These are phyloP conservation scores for Ericerus pela DNA, from an alignment of 1,140 invertebrate genomes.

Conservation along the genomic window DNA sequence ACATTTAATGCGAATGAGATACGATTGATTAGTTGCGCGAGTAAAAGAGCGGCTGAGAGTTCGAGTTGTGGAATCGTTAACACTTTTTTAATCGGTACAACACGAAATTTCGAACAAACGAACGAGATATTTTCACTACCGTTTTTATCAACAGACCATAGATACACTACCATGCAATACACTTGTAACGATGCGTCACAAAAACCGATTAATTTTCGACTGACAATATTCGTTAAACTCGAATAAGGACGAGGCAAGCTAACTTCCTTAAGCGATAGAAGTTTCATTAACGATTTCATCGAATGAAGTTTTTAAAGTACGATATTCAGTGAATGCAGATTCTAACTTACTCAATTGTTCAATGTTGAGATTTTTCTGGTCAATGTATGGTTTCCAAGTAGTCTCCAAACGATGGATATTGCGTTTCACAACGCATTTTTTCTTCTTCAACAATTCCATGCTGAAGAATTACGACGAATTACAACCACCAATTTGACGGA, in stretches of 20 bases:
- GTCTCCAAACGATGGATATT: no score
- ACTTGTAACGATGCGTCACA: constrained; percentile 14
- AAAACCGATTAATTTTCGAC: constrained; percentile 11
- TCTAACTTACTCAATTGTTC: no score
- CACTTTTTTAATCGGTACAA: constrained; percentile 27
- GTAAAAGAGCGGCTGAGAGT: constrained; percentile 28
- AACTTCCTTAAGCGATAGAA: not conserved
- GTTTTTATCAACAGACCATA: not conserved
- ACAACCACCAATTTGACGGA: no score
- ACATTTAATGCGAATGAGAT: constrained; percentile 10
- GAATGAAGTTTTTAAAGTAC: no score
- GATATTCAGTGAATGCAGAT: no score
- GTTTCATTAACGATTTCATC: no score
- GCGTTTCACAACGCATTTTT: no score
- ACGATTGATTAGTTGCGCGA: constrained; percentile 17
- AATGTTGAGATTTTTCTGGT: no score
- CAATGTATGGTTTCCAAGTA: no score
- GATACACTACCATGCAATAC: constrained; percentile 15
- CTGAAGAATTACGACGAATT: no score
- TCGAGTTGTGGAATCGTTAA: constrained; percentile 31
- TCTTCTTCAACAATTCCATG: no score
- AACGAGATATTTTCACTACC: constrained; percentile 18
- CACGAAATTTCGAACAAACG: constrained; percentile 26
- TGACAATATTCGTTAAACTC: not conserved
- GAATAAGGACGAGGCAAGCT: not conserved